Base-by-base conservation (phyloP, 2,797 vertebrate species). In the Paramormyrops hopkinsi region DNA sequence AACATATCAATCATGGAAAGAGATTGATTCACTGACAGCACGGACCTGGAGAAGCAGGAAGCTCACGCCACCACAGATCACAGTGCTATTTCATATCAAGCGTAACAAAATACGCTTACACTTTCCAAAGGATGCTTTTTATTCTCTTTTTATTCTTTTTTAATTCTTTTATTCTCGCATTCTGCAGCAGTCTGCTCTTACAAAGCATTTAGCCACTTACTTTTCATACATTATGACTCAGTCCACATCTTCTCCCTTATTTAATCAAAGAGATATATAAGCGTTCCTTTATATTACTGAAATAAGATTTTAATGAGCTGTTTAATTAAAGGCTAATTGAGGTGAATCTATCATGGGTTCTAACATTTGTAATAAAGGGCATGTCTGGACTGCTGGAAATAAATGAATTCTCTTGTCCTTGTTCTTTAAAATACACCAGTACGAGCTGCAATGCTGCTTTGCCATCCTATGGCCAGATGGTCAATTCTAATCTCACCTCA, bases 261-360 rank as follows among this genome's bases (percentile, higher is more conserved):
- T 92, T 90, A 90, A 89, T 53, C 82, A 51, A 29, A 88, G 88
- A 90, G 91, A 86, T 91, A 89, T 90, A 91, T 90, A 89, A 86
- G 73, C 56, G 82, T 76, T 90, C 56, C 76, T 90, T 89, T 90
- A 88, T 87, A 91, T 88, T 93, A 95, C 95, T 95, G 95, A 95
- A 95, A 96, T 96, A 93, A 94, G 92, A 91, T 95, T 96, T 96
- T 96, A 96, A 97, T 95, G 92, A 96, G 94, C 93, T 95, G 93
- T 94, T 96, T 96, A 97, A 96, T 96, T 96, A 97, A 96, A 96
- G 95, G 95, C 94, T 97, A 97, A 97, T 97, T 96, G 95, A 96
- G 95, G 95, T 96, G 95, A 97, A 96, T 96, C 95, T 95, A 96
- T 97, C 96, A 96, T 94, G 96, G 95, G 91, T 95, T 95, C 91